Evolutionary conservation across 1,140 invertebrate genomes (phyloP).

Genomic region (Aphelenchoides avenae): DNA sequence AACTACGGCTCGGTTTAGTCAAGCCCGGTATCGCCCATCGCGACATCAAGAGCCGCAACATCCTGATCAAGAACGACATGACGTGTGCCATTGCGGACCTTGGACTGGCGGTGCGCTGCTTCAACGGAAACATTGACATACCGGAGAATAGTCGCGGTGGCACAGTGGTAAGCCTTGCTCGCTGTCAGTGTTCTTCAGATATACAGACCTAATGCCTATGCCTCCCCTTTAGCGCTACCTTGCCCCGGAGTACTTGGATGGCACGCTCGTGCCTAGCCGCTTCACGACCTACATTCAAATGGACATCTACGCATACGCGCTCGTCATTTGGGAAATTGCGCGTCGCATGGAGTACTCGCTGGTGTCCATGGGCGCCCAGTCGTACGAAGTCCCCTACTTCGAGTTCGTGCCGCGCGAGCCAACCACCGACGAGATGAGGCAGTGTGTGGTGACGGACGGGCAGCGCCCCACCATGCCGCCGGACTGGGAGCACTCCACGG

Average conservation of each 20-base stretch:
- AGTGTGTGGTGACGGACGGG: slow-evolving; percentile 79
- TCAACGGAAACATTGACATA: slow-evolving; percentile 59
- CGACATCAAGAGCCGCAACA: slow-evolving; percentile 92
- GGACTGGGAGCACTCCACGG: slow-evolving; percentile 69
- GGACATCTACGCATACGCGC: slow-evolving; percentile 88
- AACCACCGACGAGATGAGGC: slow-evolving; percentile 85
- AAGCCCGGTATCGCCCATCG: slow-evolving; percentile 94
- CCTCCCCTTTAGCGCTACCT: slow-evolving; percentile 60
- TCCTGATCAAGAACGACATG: slow-evolving; percentile 81
- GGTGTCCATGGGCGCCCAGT: slow-evolving; percentile 4
- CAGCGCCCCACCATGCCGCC: slow-evolving; percentile 81
- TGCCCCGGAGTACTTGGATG: slow-evolving; percentile 72
- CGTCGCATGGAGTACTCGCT: slow-evolving; percentile 72
- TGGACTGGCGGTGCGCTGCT: slow-evolving; percentile 79
- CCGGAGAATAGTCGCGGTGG: slow-evolving; percentile 67
- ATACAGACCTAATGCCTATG: slow-evolving; percentile 63
- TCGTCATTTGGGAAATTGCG: slow-evolving; percentile 90
- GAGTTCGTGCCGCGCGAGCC: slow-evolving; percentile 87
- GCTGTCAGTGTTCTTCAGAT: background rate
- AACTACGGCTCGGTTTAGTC: slow-evolving; percentile 63
- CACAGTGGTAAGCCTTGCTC: slow-evolving; percentile 63
- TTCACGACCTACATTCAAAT: slow-evolving; percentile 37
- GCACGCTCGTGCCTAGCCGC: slow-evolving; percentile 69
- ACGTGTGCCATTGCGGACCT: slow-evolving; percentile 92
- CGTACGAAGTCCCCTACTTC: slow-evolving; percentile 84